Base-by-base conservation (phyloP, 2,797 vertebrate genomes). In the Anomalospiza imberbis region DNA sequence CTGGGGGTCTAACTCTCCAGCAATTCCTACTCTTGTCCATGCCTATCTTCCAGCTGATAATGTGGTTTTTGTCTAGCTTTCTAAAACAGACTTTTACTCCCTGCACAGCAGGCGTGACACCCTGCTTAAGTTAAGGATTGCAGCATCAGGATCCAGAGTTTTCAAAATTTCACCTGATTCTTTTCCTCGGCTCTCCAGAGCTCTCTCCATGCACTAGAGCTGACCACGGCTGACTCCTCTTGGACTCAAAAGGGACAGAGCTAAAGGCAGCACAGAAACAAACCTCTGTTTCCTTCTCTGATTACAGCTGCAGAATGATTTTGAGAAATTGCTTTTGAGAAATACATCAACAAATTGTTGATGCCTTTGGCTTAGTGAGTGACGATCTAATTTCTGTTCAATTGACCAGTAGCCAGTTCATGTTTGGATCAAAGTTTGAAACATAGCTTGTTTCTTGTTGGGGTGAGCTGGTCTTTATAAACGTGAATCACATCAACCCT, bases 331-430 rank as follows among this genome's bases (percentile, higher is more conserved):
- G 55, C 90, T 94, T 85, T 92, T 95, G 93, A 97, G 97, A 96
- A 96, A 91, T 85, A 66, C 51, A 92, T 93, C 78, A 96, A 92
- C 88, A 80, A 93, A 88, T 75, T 92, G 89, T 94, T 96, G 84
- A 92, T 78, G 66, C 71, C 77, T 93, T 93, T 87, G 72, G 50
- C 91, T 76, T 81, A 34, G 57, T 95, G 91, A 97, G 70, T 94
- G 94, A 96, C 95, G 94, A 95, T 77, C 94, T 97, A 91, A 95
- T 97, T 97, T 95, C 93, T 93, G 81, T 90, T 91, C 97, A 97
- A 97, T 86, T 97, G 97, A 97, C 78, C 77, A 79, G 51, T 87
- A 94, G 95, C 85, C 95, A 89, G 58, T 96, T 96, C 88, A 89
- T 5, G 4, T 97, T 89, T 95, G 93, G 71, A 91, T 95, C 84